Percentiles rank a stretch among this genome's conserved stretches.
phyloP scores from a whole-genome alignment of 2,888 invertebrate species.

The Eilema depressum region DNA sequence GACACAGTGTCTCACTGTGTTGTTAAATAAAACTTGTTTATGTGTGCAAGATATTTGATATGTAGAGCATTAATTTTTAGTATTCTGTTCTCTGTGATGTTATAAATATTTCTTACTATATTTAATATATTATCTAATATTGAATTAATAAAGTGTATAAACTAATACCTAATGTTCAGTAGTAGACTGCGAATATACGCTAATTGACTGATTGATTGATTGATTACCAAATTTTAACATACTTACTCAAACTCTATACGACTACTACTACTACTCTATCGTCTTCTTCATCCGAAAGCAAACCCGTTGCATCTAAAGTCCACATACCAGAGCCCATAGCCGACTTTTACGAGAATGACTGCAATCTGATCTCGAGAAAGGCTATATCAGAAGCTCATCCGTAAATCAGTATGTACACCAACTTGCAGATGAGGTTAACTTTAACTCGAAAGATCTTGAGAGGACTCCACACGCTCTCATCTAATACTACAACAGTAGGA shows the following conservation, averaged over 20 bases:
- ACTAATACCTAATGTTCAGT: not conserved
- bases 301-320: not conserved
- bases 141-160: not conserved
- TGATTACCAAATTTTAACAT: too few species aligned
- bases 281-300: too few species aligned
- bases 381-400: not conserved
- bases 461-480: not conserved
- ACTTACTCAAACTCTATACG: not conserved
- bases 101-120: too few species aligned
- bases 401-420: not conserved
- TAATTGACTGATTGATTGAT: too few species aligned
- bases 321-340: not conserved
- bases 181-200: too few species aligned
- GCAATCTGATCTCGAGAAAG: not conserved
- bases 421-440: not conserved
- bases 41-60: conserved; percentile 11
- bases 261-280: too few species aligned
- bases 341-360: not conserved
- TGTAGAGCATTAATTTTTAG: conserved; percentile 9
- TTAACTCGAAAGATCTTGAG: not conserved
- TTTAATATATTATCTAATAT: not conserved
- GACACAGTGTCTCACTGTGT: conserved; percentile 44
- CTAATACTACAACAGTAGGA: conserved; percentile 12
- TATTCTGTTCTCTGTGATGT: conserved; percentile 8
- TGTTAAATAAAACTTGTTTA: conserved; percentile 3